Percentiles rank a stretch among this genome's conserved stretches.
Evolutionary conservation across 2,113 vertebrate species (phyloP).

Genomic region (Agapornis roseicollis): DNA sequence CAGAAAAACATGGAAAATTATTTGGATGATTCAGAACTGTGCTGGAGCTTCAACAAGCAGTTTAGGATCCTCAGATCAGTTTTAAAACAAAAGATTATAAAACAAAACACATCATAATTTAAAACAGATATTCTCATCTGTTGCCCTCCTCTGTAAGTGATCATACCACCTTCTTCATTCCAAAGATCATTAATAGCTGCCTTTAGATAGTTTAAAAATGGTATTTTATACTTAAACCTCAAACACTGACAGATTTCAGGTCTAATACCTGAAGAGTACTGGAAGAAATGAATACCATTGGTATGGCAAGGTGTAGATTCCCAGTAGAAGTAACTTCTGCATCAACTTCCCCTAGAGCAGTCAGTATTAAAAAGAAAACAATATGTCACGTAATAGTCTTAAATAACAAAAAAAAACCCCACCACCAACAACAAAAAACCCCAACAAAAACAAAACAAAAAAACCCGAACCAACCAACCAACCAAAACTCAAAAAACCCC

Average conservation of each 20-base stretch:
- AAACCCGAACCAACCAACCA: too few species aligned
- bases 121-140: background rate
- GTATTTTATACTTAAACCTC: background rate
- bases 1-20: background rate
- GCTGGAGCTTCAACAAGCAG: background rate
- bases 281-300: background rate
- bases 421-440: too few species aligned
- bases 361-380: background rate
- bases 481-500: too few species aligned
- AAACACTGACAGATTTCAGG: background rate
- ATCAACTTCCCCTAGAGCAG: background rate
- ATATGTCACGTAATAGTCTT: background rate
- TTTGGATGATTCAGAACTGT: background rate
- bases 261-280: background rate
- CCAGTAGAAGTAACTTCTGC: background rate
- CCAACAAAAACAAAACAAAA: background rate
- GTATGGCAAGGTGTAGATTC: background rate
- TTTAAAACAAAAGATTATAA: background rate
- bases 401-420: background rate
- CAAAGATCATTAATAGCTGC: background rate
- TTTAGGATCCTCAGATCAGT: background rate
- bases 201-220: background rate
- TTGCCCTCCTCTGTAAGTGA: background rate
- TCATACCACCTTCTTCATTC: background rate
- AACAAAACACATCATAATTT: background rate